phyloP scores from a whole-genome alignment of 2,113 vertebrate genomes.

The rabbit (Oryctolagus cuniculus) region DNA sequence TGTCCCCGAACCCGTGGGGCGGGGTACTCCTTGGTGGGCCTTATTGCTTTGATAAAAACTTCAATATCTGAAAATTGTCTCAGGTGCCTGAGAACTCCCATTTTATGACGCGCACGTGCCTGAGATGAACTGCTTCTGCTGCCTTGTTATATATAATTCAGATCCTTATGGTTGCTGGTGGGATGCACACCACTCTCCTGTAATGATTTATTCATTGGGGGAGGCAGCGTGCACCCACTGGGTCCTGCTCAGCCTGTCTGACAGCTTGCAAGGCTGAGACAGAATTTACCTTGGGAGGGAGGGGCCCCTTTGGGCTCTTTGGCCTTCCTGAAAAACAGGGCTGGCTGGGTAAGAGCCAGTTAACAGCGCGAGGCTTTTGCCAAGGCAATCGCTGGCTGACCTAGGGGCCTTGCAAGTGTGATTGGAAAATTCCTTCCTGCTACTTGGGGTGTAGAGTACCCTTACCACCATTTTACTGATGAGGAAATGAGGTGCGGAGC shows the following conservation, averaged over 20 bases:
- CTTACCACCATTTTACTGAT: background rate
- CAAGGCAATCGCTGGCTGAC: background rate
- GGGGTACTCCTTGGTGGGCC: slow-evolving; percentile 38
- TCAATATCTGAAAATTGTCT: slow-evolving; percentile 72
- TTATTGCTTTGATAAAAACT: slow-evolving; percentile 71
- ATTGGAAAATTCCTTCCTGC: background rate
- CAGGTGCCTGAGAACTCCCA: background rate
- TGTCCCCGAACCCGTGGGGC: accelerated
- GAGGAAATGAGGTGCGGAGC: background rate
- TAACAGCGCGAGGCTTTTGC: background rate
- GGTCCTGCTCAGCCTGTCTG: background rate
- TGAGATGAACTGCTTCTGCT: slow-evolving; percentile 72
- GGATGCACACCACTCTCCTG: background rate
- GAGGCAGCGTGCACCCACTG: background rate
- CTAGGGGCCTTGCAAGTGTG: background rate
- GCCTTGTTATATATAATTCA: slow-evolving; percentile 79
- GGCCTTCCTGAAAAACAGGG: background rate
- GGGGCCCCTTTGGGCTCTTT: background rate
- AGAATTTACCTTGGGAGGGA: background rate
- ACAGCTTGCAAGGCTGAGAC: background rate
- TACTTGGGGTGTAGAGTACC: background rate
- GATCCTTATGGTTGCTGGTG: background rate
- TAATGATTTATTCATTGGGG: slow-evolving; percentile 75
- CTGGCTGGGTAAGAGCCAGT: background rate
- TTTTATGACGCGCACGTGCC: slow-evolving; percentile 44